phyloP scores from a whole-genome alignment of 2,797 vertebrate species.

The Pseudomugil gertrudae region DNA sequence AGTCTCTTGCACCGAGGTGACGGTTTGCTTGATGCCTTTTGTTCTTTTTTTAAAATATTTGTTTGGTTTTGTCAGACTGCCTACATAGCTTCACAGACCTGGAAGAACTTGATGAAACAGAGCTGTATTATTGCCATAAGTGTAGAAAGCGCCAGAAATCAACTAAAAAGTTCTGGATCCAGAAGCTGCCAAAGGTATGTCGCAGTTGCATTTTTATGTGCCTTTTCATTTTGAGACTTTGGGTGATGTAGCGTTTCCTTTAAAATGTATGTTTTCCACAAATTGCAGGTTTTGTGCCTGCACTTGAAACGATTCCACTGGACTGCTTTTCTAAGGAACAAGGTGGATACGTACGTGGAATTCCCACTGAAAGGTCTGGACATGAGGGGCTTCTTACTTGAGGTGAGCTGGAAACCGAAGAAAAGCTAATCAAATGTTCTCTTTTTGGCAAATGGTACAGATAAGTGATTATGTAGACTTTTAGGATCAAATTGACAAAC shows the following conservation, averaged over 20 bases:
- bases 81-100: constrained; percentile 97
- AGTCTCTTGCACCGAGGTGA: constrained; percentile 20
- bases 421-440: neutral
- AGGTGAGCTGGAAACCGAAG: constrained; percentile 80
- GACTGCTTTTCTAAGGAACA: constrained; percentile 98
- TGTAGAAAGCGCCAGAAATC: constrained; percentile 98
- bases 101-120: constrained; percentile 97
- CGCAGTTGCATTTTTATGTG: neutral
- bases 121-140: constrained; percentile 97
- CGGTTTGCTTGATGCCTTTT: neutral
- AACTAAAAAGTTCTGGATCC: constrained; percentile 99
- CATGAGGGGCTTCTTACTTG: constrained; percentile 94
- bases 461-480: neutral
- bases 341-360: constrained; percentile 96
- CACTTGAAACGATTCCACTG: constrained; percentile 98
- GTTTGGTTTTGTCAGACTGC: constrained; percentile 84
- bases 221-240: neutral
- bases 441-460: neutral
- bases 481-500: neutral
- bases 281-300: constrained; percentile 92
- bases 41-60: neutral
- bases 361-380: constrained; percentile 93
- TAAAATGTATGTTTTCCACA: neutral
- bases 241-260: neutral
- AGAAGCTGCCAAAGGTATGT: constrained; percentile 94